Conservation (phyloP, 2,113 vertebrate genomes). For the Siphamia tubifer region DNA sequence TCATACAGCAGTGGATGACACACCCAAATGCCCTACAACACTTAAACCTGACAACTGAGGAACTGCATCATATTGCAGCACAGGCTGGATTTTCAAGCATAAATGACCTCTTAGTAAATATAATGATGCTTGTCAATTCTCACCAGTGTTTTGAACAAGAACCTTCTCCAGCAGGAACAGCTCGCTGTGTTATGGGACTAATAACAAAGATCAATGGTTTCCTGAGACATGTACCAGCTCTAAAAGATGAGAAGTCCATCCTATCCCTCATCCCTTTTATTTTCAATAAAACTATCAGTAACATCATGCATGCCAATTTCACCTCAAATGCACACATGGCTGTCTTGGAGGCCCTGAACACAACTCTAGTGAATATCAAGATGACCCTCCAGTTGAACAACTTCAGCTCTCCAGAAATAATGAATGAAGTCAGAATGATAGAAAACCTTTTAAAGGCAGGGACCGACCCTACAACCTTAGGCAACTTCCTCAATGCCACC, state of each 20-base stretch:
- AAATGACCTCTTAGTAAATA: constrained; percentile 40
- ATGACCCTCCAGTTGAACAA: constrained; percentile 54
- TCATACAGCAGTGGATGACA: constrained; percentile 64
- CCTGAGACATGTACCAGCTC: constrained; percentile 50
- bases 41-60: constrained; percentile 65
- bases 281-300: constrained; percentile 32
- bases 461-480: constrained; percentile 25
- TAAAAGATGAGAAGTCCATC: constrained; percentile 38
- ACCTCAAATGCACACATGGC: constrained; percentile 13
- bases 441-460: constrained; percentile 63
- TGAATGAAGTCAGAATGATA: constrained; percentile 65
- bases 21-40: constrained; percentile 55
- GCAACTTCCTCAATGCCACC: constrained; percentile 38
- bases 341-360: constrained; percentile 30
- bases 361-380: constrained; percentile 57
- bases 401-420: constrained; percentile 59
- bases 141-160: constrained; percentile 61
- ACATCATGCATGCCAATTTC: constrained; percentile 20
- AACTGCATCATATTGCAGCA: constrained; percentile 55
- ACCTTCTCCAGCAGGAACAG: neutral
- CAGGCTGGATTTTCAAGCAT: constrained; percentile 42
- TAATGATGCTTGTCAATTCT: constrained; percentile 40
- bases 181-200: constrained; percentile 56
- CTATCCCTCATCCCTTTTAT: constrained; percentile 54
- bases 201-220: constrained; percentile 46